Conservation (phyloP, 1,140 invertebrate genomes). For the Orchesella cincta region DNA sequence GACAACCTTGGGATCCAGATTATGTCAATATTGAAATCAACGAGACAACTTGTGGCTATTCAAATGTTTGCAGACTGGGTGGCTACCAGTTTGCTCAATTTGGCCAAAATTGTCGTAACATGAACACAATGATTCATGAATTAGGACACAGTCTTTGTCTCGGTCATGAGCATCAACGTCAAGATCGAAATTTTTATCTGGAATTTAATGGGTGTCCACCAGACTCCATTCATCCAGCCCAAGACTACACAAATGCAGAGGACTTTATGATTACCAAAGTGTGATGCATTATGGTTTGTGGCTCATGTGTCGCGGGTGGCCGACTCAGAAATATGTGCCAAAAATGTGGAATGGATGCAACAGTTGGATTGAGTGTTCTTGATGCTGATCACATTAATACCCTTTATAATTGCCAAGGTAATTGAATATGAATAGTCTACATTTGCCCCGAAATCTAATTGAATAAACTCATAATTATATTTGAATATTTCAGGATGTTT, state of each 20-base stretch:
- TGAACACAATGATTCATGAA: background rate
- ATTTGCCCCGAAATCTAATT: too few relatives aligned
- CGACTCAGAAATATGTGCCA: background rate
- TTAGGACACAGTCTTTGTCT: conserved; percentile 4
- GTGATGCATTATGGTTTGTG: background rate
- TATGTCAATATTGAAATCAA: background rate
- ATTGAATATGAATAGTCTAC: too few relatives aligned
- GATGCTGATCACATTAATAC: conserved; percentile 10
- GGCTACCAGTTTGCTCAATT: conserved; percentile 17
- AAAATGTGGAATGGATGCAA: background rate
- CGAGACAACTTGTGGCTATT: background rate
- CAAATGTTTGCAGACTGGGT: background rate
- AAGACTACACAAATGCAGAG: background rate
- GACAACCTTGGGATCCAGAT: background rate
- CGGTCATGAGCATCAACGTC: background rate
- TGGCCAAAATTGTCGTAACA: background rate
- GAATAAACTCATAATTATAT: too few relatives aligned
- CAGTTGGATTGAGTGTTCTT: background rate
- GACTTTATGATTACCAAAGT: conserved; percentile 7
- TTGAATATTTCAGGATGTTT: too few relatives aligned
- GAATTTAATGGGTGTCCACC: background rate
- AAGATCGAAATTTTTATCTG: background rate
- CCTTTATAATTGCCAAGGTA: conserved; percentile 15
- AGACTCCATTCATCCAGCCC: background rate
- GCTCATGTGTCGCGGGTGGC: background rate